A percentile compares a stretch with the other conserved stretches of the same genome.
Conservation (phyloP, 2,797 vertebrate genomes). For the Melanotaenia trifasciata region DNA sequence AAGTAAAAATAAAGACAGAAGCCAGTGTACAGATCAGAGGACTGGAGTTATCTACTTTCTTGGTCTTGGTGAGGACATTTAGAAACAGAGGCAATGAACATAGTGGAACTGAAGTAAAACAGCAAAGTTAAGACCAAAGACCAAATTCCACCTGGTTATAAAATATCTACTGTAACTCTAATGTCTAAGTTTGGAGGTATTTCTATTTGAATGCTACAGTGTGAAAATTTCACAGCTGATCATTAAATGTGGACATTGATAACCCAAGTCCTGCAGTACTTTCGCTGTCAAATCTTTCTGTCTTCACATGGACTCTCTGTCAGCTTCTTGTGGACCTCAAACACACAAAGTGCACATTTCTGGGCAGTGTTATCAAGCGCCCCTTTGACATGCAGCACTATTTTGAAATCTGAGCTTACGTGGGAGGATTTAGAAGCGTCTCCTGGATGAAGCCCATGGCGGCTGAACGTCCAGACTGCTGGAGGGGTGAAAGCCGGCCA, state of each 20-base stretch:
- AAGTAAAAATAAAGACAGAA: too few relatives aligned
- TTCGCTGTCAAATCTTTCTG: slow-evolving; percentile 16
- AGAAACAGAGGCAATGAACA: too few relatives aligned
- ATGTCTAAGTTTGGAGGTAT: neutral
- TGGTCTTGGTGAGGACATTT: too few relatives aligned
- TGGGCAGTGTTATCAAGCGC: slow-evolving; percentile 41
- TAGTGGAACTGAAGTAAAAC: neutral
- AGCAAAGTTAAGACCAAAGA: neutral
- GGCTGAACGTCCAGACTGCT: slow-evolving; percentile 62
- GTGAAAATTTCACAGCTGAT: neutral
- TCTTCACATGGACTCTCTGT: slow-evolving; percentile 38
- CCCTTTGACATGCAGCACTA: slow-evolving; percentile 55
- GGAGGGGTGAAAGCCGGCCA: slow-evolving; percentile 47
- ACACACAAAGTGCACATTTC: slow-evolving; percentile 31
- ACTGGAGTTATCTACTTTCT: too few relatives aligned
- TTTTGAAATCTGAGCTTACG: slow-evolving; percentile 55
- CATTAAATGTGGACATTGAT: neutral
- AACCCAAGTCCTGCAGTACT: slow-evolving; percentile 6
- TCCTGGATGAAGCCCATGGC: slow-evolving; percentile 51
- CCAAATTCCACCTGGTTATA: neutral
- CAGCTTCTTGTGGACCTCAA: slow-evolving; percentile 40
- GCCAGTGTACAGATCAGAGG: too few relatives aligned
- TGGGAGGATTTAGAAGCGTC: slow-evolving; percentile 46
- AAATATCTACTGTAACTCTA: neutral
- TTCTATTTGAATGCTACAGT: neutral